A percentile compares a stretch with the other conserved stretches of the same genome.
Evolutionary conservation across 2,888 invertebrate species (phyloP).

Genomic region (Parochlus steinenii): DNA sequence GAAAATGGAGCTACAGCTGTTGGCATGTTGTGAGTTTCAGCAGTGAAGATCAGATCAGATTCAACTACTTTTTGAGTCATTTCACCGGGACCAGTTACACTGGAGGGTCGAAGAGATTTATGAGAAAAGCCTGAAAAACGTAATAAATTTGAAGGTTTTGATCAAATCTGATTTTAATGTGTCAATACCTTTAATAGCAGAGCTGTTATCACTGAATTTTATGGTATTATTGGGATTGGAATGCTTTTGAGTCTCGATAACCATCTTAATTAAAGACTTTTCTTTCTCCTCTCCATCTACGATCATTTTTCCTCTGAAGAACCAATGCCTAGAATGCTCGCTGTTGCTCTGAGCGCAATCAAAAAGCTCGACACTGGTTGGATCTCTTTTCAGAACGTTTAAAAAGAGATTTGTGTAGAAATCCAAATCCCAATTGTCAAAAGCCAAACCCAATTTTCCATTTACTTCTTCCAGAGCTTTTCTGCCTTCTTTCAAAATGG

Average conservation of each 20-base stretch:
- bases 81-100: conserved; percentile 38
- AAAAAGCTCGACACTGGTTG: conserved; percentile 94
- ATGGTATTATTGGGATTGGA: conserved; percentile 90
- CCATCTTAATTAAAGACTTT: conserved; percentile 79
- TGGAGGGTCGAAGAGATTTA: conserved; percentile 46
- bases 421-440: conserved; percentile 83
- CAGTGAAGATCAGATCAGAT: conserved; percentile 90
- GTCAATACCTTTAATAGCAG: conserved; percentile 82
- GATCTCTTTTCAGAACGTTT: conserved; percentile 70
- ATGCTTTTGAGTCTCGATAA: conserved; percentile 70
- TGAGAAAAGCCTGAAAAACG: too few relatives aligned
- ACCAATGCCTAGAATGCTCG: conserved; percentile 98
- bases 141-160: too few relatives aligned
- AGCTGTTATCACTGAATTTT: conserved; percentile 94
- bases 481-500: conserved; percentile 60
- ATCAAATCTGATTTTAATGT: too few relatives aligned
- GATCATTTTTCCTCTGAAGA: conserved; percentile 82
- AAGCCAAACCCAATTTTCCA: conserved; percentile 66
- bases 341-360: conserved; percentile 97
- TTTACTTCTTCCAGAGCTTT: conserved; percentile 69
- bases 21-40: conserved; percentile 98
- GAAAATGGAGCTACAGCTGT: conserved; percentile 95
- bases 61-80: conserved; percentile 41
- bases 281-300: conserved; percentile 61
- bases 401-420: conserved; percentile 79